Evolutionary conservation across 2,888 invertebrate genomes (phyloP), one percentile per base, ranked within the genome.

Genomic region (Sclerodermus sp.): DNA sequence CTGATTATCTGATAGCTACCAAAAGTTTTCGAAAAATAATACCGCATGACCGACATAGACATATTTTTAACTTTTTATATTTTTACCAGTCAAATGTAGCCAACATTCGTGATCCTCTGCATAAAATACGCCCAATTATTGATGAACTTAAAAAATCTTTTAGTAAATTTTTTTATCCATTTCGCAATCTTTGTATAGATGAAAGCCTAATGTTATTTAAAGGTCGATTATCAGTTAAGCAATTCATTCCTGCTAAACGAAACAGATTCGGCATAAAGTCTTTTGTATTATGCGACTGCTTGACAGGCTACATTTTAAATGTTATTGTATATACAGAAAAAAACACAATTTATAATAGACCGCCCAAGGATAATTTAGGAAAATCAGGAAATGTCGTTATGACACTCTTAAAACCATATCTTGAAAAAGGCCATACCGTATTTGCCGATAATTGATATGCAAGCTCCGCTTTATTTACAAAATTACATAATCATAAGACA

Each of bases 341-440:
- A n/a, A n/a, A n/a, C n/a, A 37, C 37, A 40, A n/a, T 5, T 40
- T 42, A 9, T 14, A 42, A 42, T 29, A 17, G 32, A 31, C 42
- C 5, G 42, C 13, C 42, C 42, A 42, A 42, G 5, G 42, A 42
- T 30, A 16, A 45, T 46, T 46, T 39, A 39, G 46, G 39, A 39
- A 47, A 47, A 42, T 41, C 42, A 41, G 42, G 47, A 42, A 42
- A 36, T 47, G 36, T 47, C 34, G 47, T 42, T 34, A 47, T 47
- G 42, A 41, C 47, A 16, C 47, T 46, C 37, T 40, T 46, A 46
- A 40, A 40, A 46, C 40, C 46, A 29, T 46, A 46, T 46, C 40
- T 40, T 39, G 46, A 40, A 39, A 17, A 47, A 42, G 47, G 23
- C 34, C 42, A 47, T 34, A 42, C 34, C 34, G 41, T 41, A 34